These are phyloP conservation scores for Heteromormyrus szaboi DNA, from an alignment of 2,797 vertebrate genomes.

Conservation along the genomic window DNA sequence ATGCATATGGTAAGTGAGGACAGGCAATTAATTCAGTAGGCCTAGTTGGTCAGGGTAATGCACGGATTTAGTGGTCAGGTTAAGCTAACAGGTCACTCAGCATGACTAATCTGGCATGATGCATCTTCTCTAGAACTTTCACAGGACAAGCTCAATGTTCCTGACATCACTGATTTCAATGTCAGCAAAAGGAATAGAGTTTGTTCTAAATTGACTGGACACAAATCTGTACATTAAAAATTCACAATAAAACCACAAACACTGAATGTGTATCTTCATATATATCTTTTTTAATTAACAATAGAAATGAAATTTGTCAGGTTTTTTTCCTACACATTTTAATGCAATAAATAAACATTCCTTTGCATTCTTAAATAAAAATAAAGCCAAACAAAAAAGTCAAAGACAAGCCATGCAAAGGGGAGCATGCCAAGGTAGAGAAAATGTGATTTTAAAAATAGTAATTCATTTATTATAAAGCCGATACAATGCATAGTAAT, in stretches of 20 bases:
- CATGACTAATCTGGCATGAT: neutral
- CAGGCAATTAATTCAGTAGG: neutral
- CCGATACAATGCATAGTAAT: slow-evolving; percentile 19
- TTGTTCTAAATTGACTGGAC: neutral
- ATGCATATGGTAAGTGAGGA: neutral
- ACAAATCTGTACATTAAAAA: neutral
- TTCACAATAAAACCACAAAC: neutral
- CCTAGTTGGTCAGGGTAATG: slow-evolving; percentile 12
- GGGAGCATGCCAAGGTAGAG: slow-evolving; percentile 45
- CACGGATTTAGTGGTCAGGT: slow-evolving; percentile 12
- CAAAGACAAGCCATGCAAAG: slow-evolving; percentile 61
- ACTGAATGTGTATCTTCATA: neutral
- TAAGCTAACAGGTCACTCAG: slow-evolving; percentile 5
- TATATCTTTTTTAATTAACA: slow-evolving; percentile 52
- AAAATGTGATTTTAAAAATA: slow-evolving; percentile 14
- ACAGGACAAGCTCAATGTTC: neutral
- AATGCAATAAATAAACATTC: slow-evolving; percentile 60
- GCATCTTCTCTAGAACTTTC: slow-evolving; percentile 5
- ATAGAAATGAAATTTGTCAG: slow-evolving; percentile 46
- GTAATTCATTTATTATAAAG: slow-evolving; percentile 11
- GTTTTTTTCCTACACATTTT: slow-evolving; percentile 43
- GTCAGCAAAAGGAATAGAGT: neutral
- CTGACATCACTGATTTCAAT: neutral
- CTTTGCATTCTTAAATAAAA: slow-evolving; percentile 40
- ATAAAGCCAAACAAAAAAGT: slow-evolving; percentile 24